Conservation (phyloP, 2,797 vertebrate species). For the Geotrypetes seraphini region DNA sequence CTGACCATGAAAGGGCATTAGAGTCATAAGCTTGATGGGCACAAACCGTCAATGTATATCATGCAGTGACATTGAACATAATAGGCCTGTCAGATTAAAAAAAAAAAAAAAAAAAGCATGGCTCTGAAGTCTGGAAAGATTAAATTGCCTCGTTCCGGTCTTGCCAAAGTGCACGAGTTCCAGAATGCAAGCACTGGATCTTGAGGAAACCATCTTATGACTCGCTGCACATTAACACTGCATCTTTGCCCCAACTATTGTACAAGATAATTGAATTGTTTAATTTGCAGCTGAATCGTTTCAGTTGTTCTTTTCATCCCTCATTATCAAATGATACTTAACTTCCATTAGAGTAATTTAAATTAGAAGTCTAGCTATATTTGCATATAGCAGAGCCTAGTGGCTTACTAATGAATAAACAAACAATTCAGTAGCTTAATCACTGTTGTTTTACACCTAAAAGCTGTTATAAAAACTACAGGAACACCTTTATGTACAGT, state of each 20-base stretch:
- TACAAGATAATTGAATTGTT: constrained; percentile 29
- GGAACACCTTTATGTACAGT: constrained; percentile 29
- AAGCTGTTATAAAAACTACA: constrained; percentile 25
- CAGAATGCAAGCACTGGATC: not conserved
- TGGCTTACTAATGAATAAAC: constrained; percentile 32
- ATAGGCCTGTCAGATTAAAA: no score
- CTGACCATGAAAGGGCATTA: no score
- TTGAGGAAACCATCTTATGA: constrained; percentile 8
- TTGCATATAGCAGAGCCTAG: constrained; percentile 10
- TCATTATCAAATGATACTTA: constrained; percentile 31
- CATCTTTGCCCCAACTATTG: constrained; percentile 13
- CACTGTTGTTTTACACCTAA: constrained; percentile 32
- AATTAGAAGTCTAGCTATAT: constrained; percentile 24
- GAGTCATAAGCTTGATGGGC: no score
- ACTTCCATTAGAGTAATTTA: constrained; percentile 29
- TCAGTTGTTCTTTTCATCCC: constrained; percentile 6
- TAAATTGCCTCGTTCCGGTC: not conserved
- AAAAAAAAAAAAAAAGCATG: not conserved
- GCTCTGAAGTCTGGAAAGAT: not conserved
- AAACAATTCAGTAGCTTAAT: constrained; percentile 33
- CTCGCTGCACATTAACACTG: constrained; percentile 21
- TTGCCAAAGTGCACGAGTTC: not conserved
- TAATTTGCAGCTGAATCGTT: constrained; percentile 31
- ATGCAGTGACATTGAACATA: no score
- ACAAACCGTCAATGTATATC: no score